These are phyloP conservation scores for Esox masquinongy DNA, from an alignment of 2,797 vertebrate species.

Conservation along the genomic window DNA sequence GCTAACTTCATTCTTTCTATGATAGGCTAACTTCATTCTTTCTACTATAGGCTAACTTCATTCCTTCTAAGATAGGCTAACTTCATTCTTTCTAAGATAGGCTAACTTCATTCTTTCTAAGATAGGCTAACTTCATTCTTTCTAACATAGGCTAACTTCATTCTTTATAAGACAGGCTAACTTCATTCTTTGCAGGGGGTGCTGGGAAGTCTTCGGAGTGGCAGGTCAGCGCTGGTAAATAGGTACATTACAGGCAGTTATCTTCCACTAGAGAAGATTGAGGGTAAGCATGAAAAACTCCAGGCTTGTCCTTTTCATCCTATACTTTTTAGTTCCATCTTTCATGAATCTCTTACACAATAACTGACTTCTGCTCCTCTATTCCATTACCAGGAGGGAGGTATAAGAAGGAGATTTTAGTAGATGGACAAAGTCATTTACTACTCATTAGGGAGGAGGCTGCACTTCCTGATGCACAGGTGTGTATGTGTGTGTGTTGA, in stretches of 20 bases:
- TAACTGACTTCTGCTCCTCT: conserved; percentile 9
- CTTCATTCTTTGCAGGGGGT: conserved; percentile 76
- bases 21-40: conserved; percentile 3
- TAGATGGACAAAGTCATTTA: conserved; percentile 92
- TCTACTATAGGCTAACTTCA: not conserved
- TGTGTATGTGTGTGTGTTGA: conserved; percentile 24
- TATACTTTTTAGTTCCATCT: not conserved
- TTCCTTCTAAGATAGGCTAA: not conserved
- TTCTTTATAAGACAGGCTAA: not conserved
- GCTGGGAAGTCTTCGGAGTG: conserved; percentile 87
- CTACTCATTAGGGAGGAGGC: conserved; percentile 92
- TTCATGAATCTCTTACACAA: not conserved
- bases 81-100: too few relatives aligned
- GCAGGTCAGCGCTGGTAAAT: conserved; percentile 91
- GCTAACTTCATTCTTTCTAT: not conserved
- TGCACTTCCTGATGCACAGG: conserved; percentile 88
- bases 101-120: too few relatives aligned
- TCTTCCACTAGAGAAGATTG: conserved; percentile 82
- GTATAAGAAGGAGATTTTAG: conserved; percentile 91
- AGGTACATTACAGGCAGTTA: conserved; percentile 95
- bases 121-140: too few relatives aligned
- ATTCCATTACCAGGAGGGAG: conserved; percentile 78
- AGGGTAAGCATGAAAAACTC: conserved; percentile 72
- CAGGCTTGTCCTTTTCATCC: not conserved
- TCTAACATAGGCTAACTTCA: too few relatives aligned